Base-by-base conservation (phyloP, 23 tunicate genomes). In the Phallusia fumigata region DNA sequence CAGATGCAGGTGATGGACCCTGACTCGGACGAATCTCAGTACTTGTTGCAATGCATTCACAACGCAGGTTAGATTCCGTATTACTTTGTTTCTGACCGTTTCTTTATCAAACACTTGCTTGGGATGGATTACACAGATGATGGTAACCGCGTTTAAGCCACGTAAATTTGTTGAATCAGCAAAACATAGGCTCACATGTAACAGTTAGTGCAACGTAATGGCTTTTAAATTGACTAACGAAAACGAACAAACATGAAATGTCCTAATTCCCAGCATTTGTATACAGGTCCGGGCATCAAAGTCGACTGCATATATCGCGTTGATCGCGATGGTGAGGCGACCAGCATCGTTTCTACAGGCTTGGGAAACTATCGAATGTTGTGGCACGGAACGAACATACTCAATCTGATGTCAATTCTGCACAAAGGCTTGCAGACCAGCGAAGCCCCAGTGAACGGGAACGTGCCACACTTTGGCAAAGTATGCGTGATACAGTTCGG, bases 301-400 rank as follows among this genome's bases (percentile, higher is more conserved):
- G 88, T 90, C 21, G 89, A 88, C 19, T 94, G 98, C 64, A 83
- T 94, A 0, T 94, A 89, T 79, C 90, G 94, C 10, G 80, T 89
- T 26, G 89, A 80, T 52, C 83, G 98, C 64, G 82, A 87, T 0
- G 83, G 86, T 30, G 98, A 94, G 65, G 88, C 86, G 53, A 73
- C 73, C 32, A 85, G 84, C 81, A 85, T 93, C 30, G 91, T 86
- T 6, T 73, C 85, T 0, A 89, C 91, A 19, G 90, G 90, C 2
- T 65, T 94, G 24, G 93, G 90, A 33, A 94, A 89, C 81, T 89
- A 90, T 78, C 73, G 86, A 30, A 94, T 94, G 98, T 44, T 94
- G 47, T 94, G 98, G 98, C 82, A 86, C 77, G 94, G 94, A 31
- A 94, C 98, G 69, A 89, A 94, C 86, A 94, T 94, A 53, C 88